Conservation (phyloP, 2,888 invertebrate species). For the Cantharis nigra region DNA sequence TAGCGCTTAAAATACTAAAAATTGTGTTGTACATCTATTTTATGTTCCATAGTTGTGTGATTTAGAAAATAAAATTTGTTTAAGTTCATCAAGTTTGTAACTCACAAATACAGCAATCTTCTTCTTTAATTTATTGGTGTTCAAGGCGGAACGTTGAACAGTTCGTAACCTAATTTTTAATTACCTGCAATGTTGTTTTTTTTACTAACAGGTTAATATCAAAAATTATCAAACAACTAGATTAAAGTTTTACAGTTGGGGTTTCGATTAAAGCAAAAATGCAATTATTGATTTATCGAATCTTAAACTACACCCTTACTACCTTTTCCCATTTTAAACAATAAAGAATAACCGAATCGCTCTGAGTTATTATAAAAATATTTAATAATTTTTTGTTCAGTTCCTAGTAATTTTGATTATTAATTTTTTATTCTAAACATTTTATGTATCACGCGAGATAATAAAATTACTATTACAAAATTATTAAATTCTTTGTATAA, state of each 20-base stretch:
- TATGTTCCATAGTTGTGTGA: not conserved
- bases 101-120: not conserved
- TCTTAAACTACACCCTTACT: no score
- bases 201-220: not conserved
- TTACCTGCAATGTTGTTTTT: not conserved
- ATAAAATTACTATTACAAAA: no score
- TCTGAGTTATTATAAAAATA: no score
- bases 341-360: no score
- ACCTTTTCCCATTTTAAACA: no score
- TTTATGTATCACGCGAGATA: no score
- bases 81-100: not conserved
- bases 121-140: not conserved
- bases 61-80: not conserved
- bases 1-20: not conserved
- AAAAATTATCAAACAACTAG: not conserved
- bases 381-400: no score
- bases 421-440: no score
- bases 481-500: no score
- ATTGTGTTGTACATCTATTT: not conserved
- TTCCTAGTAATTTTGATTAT: no score
- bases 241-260: not conserved
- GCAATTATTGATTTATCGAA: no score
- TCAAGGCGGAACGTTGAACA: not conserved
- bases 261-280: no score
- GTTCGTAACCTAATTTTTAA: not conserved